Evolutionary conservation across 2,113 vertebrate genomes (phyloP).

Genomic region (Tonatia bakeri): DNA sequence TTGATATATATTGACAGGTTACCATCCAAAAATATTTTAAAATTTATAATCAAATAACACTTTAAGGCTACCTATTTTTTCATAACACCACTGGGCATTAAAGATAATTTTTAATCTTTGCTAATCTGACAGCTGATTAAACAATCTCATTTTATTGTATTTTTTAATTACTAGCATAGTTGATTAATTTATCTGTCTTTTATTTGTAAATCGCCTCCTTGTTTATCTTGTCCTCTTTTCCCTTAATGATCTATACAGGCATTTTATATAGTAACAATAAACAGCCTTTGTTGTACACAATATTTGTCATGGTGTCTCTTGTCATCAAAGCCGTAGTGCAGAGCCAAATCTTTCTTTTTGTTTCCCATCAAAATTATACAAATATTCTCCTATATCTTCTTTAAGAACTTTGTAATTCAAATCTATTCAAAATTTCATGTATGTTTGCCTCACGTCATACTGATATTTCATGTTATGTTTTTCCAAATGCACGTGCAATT

Average conservation of each 20-base stretch:
- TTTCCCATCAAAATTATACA: neutral
- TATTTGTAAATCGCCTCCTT: neutral
- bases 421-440: neutral
- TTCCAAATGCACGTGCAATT: neutral
- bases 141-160: neutral
- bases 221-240: neutral
- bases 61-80: neutral
- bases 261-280: neutral
- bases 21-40: neutral
- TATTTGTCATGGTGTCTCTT: neutral
- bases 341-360: neutral
- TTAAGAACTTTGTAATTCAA: neutral
- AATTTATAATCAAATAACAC: neutral
- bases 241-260: neutral
- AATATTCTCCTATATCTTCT: neutral
- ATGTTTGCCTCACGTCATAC: neutral
- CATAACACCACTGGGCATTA: neutral
- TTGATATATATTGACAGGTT: neutral
- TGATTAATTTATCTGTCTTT: neutral
- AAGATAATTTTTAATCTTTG: slow-evolving; percentile 16
- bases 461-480: neutral
- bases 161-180: neutral
- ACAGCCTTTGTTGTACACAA: neutral
- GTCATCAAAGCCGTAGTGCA: neutral
- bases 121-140: neutral